These are phyloP conservation scores for Hemibagrus wyckioides DNA, from an alignment of 2,113 vertebrate genomes.

Conservation along the genomic window DNA sequence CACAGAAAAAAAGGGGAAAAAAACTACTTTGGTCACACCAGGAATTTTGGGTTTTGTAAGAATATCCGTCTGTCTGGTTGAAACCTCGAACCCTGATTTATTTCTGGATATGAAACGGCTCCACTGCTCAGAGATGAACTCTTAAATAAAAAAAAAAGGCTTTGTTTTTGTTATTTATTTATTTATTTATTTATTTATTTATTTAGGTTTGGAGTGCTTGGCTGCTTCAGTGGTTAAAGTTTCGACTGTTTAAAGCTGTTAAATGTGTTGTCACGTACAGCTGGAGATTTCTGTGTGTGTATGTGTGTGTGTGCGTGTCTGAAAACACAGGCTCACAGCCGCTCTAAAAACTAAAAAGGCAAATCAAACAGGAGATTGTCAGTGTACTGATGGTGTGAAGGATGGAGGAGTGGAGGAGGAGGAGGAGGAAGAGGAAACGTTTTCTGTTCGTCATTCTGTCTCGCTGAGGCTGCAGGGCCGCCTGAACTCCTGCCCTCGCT, in stretches of 20 bases:
- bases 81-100: slow-evolving; percentile 9
- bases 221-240: slow-evolving; percentile 15
- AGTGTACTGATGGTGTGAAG: neutral
- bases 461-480: slow-evolving; percentile 87
- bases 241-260: neutral
- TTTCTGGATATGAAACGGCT: neutral
- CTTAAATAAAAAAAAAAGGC: neutral
- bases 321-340: neutral
- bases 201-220: neutral
- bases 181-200: neutral
- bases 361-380: neutral
- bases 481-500: slow-evolving; percentile 96
- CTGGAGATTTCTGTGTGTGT: neutral
- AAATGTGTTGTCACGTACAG: neutral
- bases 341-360: neutral
- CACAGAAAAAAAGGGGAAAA: neutral
- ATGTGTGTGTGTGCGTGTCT: neutral
- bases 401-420: slow-evolving; percentile 42
- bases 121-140: neutral
- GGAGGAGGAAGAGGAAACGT: slow-evolving; percentile 2
- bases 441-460: slow-evolving; percentile 75
- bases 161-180: too few species aligned
- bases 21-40: neutral
- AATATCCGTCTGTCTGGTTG: neutral
- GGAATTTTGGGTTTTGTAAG: neutral